phyloP scores from a whole-genome alignment of 2,113 vertebrate species.

The Trachemys scripta region DNA sequence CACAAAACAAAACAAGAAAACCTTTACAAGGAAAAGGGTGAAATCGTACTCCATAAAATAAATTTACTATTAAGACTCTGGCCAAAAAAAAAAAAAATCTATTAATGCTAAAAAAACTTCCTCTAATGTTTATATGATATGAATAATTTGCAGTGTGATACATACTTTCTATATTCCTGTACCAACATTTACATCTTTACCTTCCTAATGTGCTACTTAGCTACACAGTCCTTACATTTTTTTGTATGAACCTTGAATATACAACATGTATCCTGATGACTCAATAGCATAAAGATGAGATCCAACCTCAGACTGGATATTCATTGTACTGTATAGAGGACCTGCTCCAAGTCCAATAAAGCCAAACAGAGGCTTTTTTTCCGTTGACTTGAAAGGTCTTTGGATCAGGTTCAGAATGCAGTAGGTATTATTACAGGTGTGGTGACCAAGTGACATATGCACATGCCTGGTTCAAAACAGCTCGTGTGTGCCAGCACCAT shows the following conservation, averaged over 20 bases:
- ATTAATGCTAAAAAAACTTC: neutral
- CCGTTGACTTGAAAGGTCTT: neutral
- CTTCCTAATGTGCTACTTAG: neutral
- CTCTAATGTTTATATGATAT: neutral
- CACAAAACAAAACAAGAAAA: neutral
- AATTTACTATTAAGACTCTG: neutral
- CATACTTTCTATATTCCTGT: neutral
- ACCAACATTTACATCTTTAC: neutral
- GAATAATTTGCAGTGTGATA: slow-evolving; percentile 5
- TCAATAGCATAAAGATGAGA: neutral
- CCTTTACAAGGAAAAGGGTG: neutral
- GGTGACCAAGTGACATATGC: neutral
- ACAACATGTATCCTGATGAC: neutral
- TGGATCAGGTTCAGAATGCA: neutral
- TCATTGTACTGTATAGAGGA: neutral
- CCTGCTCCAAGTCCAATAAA: neutral
- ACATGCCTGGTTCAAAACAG: neutral
- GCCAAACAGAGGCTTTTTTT: neutral
- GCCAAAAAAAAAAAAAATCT: neutral
- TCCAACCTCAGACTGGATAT: neutral
- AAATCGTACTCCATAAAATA: neutral
- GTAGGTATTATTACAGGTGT: neutral
- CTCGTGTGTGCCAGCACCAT: neutral
- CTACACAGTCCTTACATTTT: neutral
- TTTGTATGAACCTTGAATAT: neutral